These are phyloP conservation scores for Notothenia coriiceps DNA, from an alignment of 2,113 vertebrate species.

Conservation along the genomic window DNA sequence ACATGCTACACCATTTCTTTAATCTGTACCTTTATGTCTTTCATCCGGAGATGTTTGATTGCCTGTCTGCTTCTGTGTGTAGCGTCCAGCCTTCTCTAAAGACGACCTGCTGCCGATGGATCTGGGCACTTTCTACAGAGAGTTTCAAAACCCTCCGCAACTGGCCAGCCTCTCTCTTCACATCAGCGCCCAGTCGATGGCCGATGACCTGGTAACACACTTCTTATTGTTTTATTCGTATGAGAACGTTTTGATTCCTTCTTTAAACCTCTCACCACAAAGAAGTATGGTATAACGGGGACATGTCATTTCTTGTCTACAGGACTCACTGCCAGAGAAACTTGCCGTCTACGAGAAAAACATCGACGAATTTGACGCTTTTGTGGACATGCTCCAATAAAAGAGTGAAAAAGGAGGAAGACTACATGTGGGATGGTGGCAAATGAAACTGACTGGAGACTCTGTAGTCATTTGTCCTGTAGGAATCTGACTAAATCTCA, in stretches of 20 bases:
- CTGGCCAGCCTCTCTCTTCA: conserved; percentile 96
- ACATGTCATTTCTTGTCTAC: conserved; percentile 23
- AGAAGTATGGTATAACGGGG: too few species aligned
- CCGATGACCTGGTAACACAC: conserved; percentile 92
- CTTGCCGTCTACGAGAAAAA: conserved; percentile 96
- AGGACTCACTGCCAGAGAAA: conserved; percentile 98
- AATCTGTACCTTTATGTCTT: too few species aligned
- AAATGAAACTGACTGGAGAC: conserved; percentile 15
- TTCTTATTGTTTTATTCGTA: not conserved
- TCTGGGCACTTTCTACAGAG: conserved; percentile 96
- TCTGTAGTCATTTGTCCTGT: conserved; percentile 28
- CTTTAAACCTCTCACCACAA: too few species aligned
- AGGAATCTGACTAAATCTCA: conserved; percentile 40
- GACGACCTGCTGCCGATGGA: conserved; percentile 98
- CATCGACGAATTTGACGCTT: conserved; percentile 98
- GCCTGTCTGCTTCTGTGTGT: too few species aligned
- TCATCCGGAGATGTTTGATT: too few species aligned
- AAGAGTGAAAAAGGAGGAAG: not conserved
- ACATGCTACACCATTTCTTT: too few species aligned
- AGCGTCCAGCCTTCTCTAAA: conserved; percentile 99
- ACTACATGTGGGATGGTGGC: conserved; percentile 1
- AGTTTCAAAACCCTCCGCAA: conserved; percentile 98
- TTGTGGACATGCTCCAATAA: conserved; percentile 97
- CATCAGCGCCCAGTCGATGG: conserved; percentile 97
- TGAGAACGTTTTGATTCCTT: not conserved